Percentiles rank a stretch among this genome's conserved stretches.
These are phyloP conservation scores for Paedocypris micromegethes DNA, from an alignment of 2,797 vertebrate genomes.

Conservation along the genomic window DNA sequence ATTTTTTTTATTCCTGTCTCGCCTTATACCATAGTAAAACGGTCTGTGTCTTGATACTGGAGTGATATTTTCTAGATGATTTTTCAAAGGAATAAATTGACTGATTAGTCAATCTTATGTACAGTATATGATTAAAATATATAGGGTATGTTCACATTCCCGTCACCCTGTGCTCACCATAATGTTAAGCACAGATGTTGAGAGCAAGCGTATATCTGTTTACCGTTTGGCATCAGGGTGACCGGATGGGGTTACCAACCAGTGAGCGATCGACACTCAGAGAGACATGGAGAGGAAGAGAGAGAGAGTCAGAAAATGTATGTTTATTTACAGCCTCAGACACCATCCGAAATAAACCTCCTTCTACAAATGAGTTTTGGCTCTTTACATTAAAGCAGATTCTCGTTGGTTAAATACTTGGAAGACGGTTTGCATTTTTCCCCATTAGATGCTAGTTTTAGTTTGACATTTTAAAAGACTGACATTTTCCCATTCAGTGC, in stretches of 20 bases:
- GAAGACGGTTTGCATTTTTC: too few relatives aligned
- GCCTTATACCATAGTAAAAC: too few relatives aligned
- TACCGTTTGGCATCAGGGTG: conserved; percentile 41
- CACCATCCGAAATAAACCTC: conserved; percentile 18
- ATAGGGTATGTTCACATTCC: conserved; percentile 20
- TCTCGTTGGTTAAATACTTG: too few relatives aligned
- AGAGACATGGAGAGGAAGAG: neutral
- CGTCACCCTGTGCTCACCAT: conserved; percentile 31
- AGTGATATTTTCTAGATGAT: too few relatives aligned
- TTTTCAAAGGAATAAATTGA: too few relatives aligned
- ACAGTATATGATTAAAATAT: conserved; percentile 6
- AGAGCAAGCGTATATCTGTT: conserved; percentile 42
- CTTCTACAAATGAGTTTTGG: conserved; percentile 6
- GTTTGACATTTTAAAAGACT: too few relatives aligned
- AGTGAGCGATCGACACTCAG: neutral
- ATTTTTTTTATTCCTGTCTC: neutral
- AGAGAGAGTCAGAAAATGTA: conserved; percentile 1
- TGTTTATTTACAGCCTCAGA: conserved; percentile 26
- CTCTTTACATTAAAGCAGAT: too few relatives aligned
- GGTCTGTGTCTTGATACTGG: too few relatives aligned
- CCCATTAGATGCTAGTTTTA: too few relatives aligned
- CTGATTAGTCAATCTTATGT: neutral
- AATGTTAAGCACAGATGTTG: conserved; percentile 49
- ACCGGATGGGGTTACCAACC: conserved; percentile 36
- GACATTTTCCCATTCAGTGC: neutral